Evolutionary conservation across 2,888 invertebrate genomes (phyloP).

Genomic region (Serrognathus titanus): DNA sequence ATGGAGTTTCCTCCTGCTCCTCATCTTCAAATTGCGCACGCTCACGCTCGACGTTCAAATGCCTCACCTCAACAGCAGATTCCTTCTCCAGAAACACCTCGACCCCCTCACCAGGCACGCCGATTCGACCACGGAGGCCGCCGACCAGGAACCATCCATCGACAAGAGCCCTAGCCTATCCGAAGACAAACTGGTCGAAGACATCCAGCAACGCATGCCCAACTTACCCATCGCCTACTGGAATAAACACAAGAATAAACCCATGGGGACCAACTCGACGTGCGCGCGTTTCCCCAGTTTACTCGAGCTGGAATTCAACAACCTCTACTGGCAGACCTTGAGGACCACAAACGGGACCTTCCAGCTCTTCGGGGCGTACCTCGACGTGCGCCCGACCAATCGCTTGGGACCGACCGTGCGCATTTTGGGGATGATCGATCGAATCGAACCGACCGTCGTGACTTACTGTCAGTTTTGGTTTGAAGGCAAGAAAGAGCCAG

Average conservation of each 20-base stretch:
- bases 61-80: conserved; percentile 49
- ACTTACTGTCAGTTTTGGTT: conserved; percentile 90
- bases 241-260: conserved; percentile 77
- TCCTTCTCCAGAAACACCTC: conserved; percentile 52
- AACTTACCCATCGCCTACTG: conserved; percentile 83
- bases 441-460: conserved; percentile 77
- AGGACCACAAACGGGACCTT: conserved; percentile 82
- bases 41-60: conserved; percentile 44
- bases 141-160: conserved; percentile 57
- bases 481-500: conserved; percentile 77
- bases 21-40: conserved; percentile 45
- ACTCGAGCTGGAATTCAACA: conserved; percentile 89
- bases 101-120: conserved; percentile 45
- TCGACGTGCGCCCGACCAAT: conserved; percentile 76
- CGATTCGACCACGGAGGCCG: conserved; percentile 46
- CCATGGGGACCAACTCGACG: conserved; percentile 63
- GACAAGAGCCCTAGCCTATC: conserved; percentile 60
- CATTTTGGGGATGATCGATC: conserved; percentile 80
- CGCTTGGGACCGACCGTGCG: conserved; percentile 79
- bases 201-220: conserved; percentile 76
- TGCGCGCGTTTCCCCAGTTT: conserved; percentile 85
- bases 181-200: conserved; percentile 73
- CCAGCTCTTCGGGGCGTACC: conserved; percentile 85
- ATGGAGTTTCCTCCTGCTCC: conserved; percentile 51
- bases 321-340: conserved; percentile 89